Evolutionary conservation across 2,797 vertebrate species (phyloP).

Genomic region (Lycodopsis pacificus): DNA sequence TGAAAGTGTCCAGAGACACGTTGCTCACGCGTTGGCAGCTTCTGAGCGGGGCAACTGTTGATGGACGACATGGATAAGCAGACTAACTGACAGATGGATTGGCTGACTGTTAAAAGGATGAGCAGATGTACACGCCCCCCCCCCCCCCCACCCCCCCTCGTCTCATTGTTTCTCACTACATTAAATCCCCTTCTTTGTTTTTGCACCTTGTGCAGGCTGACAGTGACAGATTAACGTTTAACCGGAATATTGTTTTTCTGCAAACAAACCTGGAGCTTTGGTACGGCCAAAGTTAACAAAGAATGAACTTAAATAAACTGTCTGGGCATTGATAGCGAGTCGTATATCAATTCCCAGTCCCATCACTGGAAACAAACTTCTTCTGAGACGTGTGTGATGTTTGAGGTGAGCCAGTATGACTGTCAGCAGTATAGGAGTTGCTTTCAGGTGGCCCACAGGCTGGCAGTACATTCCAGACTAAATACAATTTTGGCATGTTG

Average conservation of each 20-base stretch:
- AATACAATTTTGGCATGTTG: conserved; percentile 49
- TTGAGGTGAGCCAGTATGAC: conserved; percentile 37
- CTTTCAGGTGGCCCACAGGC: conserved; percentile 57
- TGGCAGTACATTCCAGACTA: conserved; percentile 37
- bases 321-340: conserved; percentile 32
- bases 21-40: conserved; percentile 66
- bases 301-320: conserved; percentile 31
- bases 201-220: neutral
- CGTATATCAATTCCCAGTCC: conserved; percentile 31
- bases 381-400: conserved; percentile 8
- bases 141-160: conserved; percentile 14
- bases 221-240: conserved; percentile 32
- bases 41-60: conserved; percentile 55
- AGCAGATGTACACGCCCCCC: conserved; percentile 54
- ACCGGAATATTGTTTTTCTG: conserved; percentile 52
- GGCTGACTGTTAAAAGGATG: conserved; percentile 69
- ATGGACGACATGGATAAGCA: conserved; percentile 61
- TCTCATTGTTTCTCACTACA: conserved; percentile 41
- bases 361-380: conserved; percentile 6
- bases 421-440: conserved; percentile 33
- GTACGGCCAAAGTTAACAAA: conserved; percentile 36
- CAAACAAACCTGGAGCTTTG: conserved; percentile 40
- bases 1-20: conserved; percentile 70
- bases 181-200: conserved; percentile 20
- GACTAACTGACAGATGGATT: conserved; percentile 68